These are phyloP conservation scores for Chelidonichthys spinosus DNA, from an alignment of 2,797 vertebrate genomes.

Conservation along the genomic window DNA sequence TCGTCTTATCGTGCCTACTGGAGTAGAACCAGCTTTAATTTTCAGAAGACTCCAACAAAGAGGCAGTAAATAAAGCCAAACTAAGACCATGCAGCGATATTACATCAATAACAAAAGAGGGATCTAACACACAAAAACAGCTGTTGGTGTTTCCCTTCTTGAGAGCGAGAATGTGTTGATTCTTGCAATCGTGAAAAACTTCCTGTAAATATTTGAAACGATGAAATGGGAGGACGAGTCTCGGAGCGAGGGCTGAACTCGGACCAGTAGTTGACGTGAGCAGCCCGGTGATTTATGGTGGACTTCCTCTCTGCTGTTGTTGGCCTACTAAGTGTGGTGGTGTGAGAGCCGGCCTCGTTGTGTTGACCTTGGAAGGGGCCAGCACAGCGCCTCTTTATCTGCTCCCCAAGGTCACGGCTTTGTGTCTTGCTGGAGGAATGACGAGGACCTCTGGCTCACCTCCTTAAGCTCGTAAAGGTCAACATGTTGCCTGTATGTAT, in stretches of 20 bases:
- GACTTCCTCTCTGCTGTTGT: neutral
- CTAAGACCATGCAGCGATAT: neutral
- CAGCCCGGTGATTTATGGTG: conserved; percentile 3
- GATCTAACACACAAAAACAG: neutral
- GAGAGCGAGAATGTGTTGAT: neutral
- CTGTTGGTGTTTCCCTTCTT: neutral
- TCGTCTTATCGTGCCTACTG: neutral
- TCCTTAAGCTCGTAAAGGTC: neutral
- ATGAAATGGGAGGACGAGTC: neutral
- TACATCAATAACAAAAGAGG: neutral
- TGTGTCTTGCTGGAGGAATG: neutral
- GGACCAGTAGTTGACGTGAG: neutral
- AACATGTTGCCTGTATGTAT: neutral
- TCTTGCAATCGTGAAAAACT: neutral
- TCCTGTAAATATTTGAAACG: too few relatives aligned
- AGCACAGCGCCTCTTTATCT: neutral
- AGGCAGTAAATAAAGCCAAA: conserved; percentile 18
- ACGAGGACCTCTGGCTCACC: neutral
- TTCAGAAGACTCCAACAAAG: conserved; percentile 10
- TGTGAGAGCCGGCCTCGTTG: neutral
- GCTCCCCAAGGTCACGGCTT: conserved; percentile 7
- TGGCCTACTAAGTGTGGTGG: neutral
- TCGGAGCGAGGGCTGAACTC: neutral
- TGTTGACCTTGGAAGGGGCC: conserved; percentile 2
- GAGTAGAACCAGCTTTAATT: conserved; percentile 7